These are phyloP conservation scores for Xestia c-nigrum DNA, from an alignment of 2,888 invertebrate species.

Conservation along the genomic window DNA sequence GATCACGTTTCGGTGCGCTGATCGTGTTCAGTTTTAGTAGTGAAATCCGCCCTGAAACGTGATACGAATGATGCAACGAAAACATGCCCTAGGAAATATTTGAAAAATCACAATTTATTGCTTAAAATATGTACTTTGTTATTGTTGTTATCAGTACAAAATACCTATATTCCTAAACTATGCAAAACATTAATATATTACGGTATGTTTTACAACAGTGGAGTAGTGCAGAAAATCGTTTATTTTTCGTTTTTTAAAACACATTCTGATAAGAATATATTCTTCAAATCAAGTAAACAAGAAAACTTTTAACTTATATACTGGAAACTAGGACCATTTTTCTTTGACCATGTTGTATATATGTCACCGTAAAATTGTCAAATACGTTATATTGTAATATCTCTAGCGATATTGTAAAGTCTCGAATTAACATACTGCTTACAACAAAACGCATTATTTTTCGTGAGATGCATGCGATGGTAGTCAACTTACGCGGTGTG, in stretches of 20 bases:
- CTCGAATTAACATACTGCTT: too few relatives aligned
- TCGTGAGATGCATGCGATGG: too few relatives aligned
- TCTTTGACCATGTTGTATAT: background rate
- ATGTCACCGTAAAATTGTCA: too few relatives aligned
- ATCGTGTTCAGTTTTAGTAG: background rate
- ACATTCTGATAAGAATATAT: too few relatives aligned
- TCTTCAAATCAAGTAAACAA: background rate
- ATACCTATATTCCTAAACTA: background rate
- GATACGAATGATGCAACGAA: background rate
- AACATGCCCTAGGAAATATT: background rate
- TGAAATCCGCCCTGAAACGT: background rate
- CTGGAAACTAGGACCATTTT: background rate
- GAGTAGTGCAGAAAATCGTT: background rate
- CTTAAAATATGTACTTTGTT: background rate
- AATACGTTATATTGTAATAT: too few relatives aligned
- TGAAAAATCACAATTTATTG: background rate
- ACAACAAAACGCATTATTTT: too few relatives aligned
- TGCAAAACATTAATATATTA: background rate
- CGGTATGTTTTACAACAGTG: background rate
- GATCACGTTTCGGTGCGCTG: background rate
- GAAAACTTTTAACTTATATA: background rate
- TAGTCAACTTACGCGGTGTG: too few relatives aligned
- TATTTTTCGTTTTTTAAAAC: background rate
- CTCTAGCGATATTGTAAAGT: too few relatives aligned
- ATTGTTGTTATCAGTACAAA: background rate